These are phyloP conservation scores for Hippolais icterina DNA, from an alignment of 2,113 vertebrate genomes.

Conservation along the genomic window DNA sequence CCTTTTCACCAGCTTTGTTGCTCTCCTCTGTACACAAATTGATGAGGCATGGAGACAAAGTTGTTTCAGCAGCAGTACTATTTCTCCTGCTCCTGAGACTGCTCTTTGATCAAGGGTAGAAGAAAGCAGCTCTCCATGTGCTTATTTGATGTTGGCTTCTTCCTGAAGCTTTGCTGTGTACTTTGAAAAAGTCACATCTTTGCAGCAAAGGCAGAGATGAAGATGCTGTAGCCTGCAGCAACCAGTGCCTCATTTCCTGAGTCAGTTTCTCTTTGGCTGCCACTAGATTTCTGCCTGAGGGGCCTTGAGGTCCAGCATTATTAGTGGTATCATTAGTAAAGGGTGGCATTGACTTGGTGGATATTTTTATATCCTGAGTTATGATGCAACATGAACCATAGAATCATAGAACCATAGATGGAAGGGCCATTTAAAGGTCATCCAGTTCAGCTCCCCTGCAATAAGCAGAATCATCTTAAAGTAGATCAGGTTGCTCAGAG, in stretches of 20 bases:
- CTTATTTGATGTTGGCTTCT: not conserved
- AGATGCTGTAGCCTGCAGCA: not conserved
- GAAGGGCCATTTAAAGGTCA: not conserved
- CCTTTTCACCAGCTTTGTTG: not conserved
- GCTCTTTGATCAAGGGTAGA: not conserved
- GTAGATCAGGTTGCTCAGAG: not conserved
- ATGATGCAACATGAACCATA: not conserved
- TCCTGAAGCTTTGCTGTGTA: not conserved
- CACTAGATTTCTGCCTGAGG: not conserved
- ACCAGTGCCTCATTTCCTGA: not conserved
- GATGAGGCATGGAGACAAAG: not conserved
- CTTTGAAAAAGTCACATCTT: not conserved
- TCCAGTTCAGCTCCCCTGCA: not conserved
- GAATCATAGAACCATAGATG: not conserved
- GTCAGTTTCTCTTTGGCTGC: not conserved
- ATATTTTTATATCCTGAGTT: not conserved
- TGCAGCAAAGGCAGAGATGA: not conserved
- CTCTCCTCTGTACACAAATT: not conserved
- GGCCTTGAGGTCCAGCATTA: not conserved
- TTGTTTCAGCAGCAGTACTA: not conserved
- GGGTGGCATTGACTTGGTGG: not conserved
- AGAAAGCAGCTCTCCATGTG: not conserved
- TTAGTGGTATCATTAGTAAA: not conserved
- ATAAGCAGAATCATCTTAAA: not conserved
- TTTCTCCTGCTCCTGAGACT: not conserved